Evolutionary conservation across 2,888 invertebrate species (phyloP).

Genomic region (Hanleya hanleyi): DNA sequence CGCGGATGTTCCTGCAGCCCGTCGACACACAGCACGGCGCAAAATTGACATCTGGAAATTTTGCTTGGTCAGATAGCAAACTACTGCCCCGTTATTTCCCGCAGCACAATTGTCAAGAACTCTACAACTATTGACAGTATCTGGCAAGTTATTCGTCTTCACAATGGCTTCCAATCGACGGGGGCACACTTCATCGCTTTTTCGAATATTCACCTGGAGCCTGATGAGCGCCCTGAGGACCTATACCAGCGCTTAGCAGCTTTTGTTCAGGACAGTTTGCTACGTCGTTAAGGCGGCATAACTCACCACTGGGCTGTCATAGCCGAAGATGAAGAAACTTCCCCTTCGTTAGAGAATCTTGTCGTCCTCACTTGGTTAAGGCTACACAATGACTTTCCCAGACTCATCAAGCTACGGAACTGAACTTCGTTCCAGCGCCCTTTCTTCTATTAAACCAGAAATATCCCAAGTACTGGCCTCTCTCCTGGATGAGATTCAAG

Average conservation of each 20-base stretch:
- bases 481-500: no score
- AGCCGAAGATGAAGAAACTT: constrained; percentile 23
- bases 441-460: no score
- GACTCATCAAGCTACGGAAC: no score
- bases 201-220: constrained; percentile 27
- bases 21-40: constrained; percentile 25
- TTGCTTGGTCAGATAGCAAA: constrained; percentile 42
- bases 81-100: constrained; percentile 29
- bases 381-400: no score
- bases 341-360: constrained; percentile 28
- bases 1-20: neutral
- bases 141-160: constrained; percentile 34
- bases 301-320: constrained; percentile 32
- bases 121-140: constrained; percentile 28
- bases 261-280: constrained; percentile 37
- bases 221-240: constrained; percentile 37
- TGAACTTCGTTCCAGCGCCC: no score
- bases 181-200: constrained; percentile 38
- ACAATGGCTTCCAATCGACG: constrained; percentile 37
- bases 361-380: constrained; percentile 25
- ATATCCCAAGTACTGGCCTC: no score
- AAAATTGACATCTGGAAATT: constrained; percentile 32
- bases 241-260: constrained; percentile 35
- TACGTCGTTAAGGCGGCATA: constrained; percentile 23
- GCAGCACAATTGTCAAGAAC: constrained; percentile 35